Evolutionary conservation across 2,888 invertebrate species (phyloP), one percentile per base, ranked within the genome.

Genomic region (Melieria crassipennis): DNA sequence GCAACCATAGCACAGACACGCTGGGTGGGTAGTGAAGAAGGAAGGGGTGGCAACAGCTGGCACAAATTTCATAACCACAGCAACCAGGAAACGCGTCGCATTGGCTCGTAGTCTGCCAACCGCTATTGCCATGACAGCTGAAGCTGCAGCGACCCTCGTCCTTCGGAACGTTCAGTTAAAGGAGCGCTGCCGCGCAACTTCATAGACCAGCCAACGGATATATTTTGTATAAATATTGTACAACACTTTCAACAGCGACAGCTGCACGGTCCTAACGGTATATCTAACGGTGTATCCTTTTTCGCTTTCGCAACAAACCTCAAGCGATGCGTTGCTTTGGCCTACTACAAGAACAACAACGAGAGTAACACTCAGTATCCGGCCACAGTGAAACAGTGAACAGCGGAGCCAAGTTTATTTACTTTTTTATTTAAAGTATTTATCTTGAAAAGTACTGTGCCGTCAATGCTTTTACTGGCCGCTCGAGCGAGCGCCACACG

Each of bases 371-470:
- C 1, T 30, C 30, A 30, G 30, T 2, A 30, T 30, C 30, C 30
- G 30, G 30, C 3, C 30, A 3, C 30, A 30, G 30, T 30, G 30
- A 30, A 30, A 30, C 30, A 30, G 30, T 3, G 30, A 30, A 30
- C 30, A 30, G 30, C 1, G 57, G 42, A 47, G 47, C 46, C 45
- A 13, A 63, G 56, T 72, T 72, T 69, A 69, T 72, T 69, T 69
- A 66, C 63, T 62, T 66, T 66, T 73, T 67, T 66, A 70, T 73
- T 73, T 79, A 71, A 72, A 75, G 72, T 75, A 76, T 77, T 77
- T 75, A 75, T 75, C 70, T 71, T 68, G 67, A n/a, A 73, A 73
- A 73, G 67, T 64, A 67, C 72, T 71, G 13, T n/a, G 3, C 2
- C 13, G 10, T n/a, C 63, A 30, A 30, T 0, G 6, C 58, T 9